phyloP scores from a whole-genome alignment of 2,888 invertebrate genomes.

The Drosophila fungiperda region DNA sequence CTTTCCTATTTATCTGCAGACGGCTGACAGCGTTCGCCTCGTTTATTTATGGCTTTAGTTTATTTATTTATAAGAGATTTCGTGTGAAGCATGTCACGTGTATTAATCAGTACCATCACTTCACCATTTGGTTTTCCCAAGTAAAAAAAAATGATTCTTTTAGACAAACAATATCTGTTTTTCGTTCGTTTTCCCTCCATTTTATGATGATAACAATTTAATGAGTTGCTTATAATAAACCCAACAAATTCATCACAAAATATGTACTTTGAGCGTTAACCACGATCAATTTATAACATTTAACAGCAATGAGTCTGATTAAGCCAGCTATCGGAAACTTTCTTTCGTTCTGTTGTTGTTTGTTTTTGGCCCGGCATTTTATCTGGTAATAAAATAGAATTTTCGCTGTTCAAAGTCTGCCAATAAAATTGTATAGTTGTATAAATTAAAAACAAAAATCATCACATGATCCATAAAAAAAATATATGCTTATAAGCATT shows the following conservation, averaged over 20 bases:
- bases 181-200: slow-evolving; percentile 8
- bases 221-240: neutral
- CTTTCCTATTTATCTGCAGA: neutral
- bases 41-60: slow-evolving; percentile 31
- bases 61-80: slow-evolving; percentile 46
- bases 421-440: slow-evolving; percentile 30
- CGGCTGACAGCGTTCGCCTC: slow-evolving; percentile 17
- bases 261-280: neutral
- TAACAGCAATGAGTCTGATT: neutral
- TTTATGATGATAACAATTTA: slow-evolving; percentile 1
- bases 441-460: slow-evolving; percentile 20
- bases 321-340: slow-evolving; percentile 5
- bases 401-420: slow-evolving; percentile 60
- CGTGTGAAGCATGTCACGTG: slow-evolving; percentile 59
- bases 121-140: slow-evolving; percentile 20
- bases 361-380: slow-evolving; percentile 41
- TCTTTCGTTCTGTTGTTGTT: neutral
- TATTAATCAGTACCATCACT: slow-evolving; percentile 35
- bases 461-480: slow-evolving; percentile 67
- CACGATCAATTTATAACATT: neutral
- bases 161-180: neutral
- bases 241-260: neutral
- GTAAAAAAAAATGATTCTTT: neutral
- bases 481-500: slow-evolving; percentile 10
- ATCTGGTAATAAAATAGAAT: slow-evolving; percentile 60